These are phyloP conservation scores for Sesamia nonagrioides DNA, from an alignment of 1,140 invertebrate species.

Conservation along the genomic window DNA sequence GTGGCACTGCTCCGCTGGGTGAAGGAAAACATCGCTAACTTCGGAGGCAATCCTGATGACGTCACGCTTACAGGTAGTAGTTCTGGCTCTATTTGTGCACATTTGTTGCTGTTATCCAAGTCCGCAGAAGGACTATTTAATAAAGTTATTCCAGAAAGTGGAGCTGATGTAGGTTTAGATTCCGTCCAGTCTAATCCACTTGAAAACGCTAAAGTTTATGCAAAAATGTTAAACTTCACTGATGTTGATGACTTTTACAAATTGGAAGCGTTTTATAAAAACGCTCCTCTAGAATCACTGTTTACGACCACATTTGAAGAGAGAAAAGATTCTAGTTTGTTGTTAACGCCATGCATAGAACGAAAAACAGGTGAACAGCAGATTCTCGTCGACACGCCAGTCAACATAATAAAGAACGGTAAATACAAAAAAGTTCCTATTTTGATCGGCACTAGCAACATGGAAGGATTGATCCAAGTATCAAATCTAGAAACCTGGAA, in stretches of 20 bases:
- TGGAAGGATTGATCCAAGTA: constrained; percentile 61
- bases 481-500: constrained; percentile 60
- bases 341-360: constrained; percentile 66
- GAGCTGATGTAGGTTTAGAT: constrained; percentile 46
- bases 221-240: constrained; percentile 54
- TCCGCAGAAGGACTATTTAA: constrained; percentile 62
- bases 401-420: constrained; percentile 61
- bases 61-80: constrained; percentile 64
- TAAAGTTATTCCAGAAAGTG: constrained; percentile 65
- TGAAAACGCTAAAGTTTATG: constrained; percentile 55
- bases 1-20: constrained; percentile 67
- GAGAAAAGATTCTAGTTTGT: constrained; percentile 47
- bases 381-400: constrained; percentile 58
- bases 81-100: constrained; percentile 59
- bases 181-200: constrained; percentile 62
- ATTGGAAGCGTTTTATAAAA: constrained; percentile 64
- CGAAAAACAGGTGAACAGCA: constrained; percentile 51
- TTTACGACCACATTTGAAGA: constrained; percentile 32
- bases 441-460: constrained; percentile 59
- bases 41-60: constrained; percentile 67
- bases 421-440: constrained; percentile 58
- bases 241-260: constrained; percentile 56
- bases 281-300: constrained; percentile 41
- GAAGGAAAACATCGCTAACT: constrained; percentile 62
- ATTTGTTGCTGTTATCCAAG: constrained; percentile 60